A percentile compares a stretch with the other conserved stretches of the same genome.
These are phyloP conservation scores for Oscheius sp. DNA, from an alignment of 1,140 invertebrate species.

Conservation along the genomic window DNA sequence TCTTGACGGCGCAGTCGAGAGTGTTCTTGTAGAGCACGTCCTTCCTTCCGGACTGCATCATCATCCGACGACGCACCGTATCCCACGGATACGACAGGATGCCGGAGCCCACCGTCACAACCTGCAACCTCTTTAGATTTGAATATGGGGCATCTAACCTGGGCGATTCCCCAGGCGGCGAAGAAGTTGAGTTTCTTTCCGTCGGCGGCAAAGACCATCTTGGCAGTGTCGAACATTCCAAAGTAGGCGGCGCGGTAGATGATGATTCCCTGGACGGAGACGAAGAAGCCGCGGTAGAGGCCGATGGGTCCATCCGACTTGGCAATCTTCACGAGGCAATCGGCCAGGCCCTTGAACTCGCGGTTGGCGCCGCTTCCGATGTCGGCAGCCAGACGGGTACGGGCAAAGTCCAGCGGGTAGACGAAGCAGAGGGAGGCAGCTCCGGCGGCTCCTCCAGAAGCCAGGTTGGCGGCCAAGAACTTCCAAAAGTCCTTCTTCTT, in stretches of 20 bases:
- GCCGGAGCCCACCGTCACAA: slow-evolving; percentile 66
- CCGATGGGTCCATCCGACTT: slow-evolving; percentile 62
- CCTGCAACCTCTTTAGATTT: slow-evolving; percentile 1
- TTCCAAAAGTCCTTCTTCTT: slow-evolving; percentile 82
- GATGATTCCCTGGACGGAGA: slow-evolving; percentile 63
- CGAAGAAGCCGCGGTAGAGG: slow-evolving; percentile 62
- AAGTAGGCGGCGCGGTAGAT: slow-evolving; percentile 64
- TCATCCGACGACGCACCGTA: slow-evolving; percentile 65
- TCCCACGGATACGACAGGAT: slow-evolving; percentile 69
- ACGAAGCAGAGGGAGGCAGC: slow-evolving; percentile 63
- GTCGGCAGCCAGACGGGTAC: slow-evolving; percentile 62
- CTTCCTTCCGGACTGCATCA: slow-evolving; percentile 68
- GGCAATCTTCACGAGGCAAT: slow-evolving; percentile 61
- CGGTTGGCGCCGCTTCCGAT: slow-evolving; percentile 57
- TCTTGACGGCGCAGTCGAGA: slow-evolving; percentile 65
- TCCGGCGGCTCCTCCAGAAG: slow-evolving; percentile 62
- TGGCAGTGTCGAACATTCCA: slow-evolving; percentile 62
- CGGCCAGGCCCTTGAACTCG: slow-evolving; percentile 62
- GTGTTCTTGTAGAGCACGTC: slow-evolving; percentile 68
- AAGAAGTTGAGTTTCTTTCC: slow-evolving; percentile 62
- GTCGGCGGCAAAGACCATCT: slow-evolving; percentile 55
- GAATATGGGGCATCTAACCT: slow-evolving; percentile 28
- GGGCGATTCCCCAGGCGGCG: slow-evolving; percentile 61
- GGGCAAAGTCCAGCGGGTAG: slow-evolving; percentile 63
- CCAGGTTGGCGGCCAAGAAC: slow-evolving; percentile 72